Evolutionary conservation across 2,888 invertebrate genomes (phyloP), one percentile per base, ranked within the genome.

Genomic region (Lysandra coridon): DNA sequence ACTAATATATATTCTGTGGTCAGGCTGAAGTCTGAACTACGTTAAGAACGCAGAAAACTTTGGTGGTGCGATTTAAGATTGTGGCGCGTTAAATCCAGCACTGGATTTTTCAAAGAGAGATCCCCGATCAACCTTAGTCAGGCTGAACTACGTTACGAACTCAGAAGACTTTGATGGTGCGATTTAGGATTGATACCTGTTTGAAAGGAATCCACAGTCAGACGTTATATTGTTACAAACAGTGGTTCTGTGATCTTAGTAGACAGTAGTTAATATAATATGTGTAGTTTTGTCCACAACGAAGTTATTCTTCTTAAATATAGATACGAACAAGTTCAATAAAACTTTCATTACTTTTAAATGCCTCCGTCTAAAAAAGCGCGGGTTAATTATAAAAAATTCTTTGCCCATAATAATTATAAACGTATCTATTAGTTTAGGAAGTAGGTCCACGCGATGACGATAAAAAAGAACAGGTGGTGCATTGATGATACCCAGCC

Each of bases 401-500:
- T 12, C 33, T 17, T 69, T 37, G 17, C 33, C 33, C 14, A 69
- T 69, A 69, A 69, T 69, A 37, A 69, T 69, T 69, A 69, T 37
- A 37, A 17, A 69, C 33, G 69, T 69, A 33, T 69, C 69, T 69
- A 69, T 69, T 69, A 69, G 69, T 69, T 44, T 74, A 40, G 74
- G 74, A 74, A 74, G 76, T 75, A 30, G 75, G 44, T 14, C 30
- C 76, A 76, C 14, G 4, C n/a, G 14, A 76, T 49, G 23, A 4
- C 4, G 30, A 75, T 75, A 53, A 76, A 76, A 76, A 57, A 57
- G 76, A 76, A 76, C 76, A 76, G 57, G 76, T 76, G 76, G 53
- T 30, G 75, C 49, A 75, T 23, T 57, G 53, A 76, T 76, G 57
- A 14, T 75, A 76, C 14, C 76, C 53, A 76, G 76, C 33, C 17